A percentile compares a stretch with the other conserved stretches of the same genome.
Evolutionary conservation across 2,888 invertebrate genomes (phyloP).

Genomic region (Anoncus sp.): DNA sequence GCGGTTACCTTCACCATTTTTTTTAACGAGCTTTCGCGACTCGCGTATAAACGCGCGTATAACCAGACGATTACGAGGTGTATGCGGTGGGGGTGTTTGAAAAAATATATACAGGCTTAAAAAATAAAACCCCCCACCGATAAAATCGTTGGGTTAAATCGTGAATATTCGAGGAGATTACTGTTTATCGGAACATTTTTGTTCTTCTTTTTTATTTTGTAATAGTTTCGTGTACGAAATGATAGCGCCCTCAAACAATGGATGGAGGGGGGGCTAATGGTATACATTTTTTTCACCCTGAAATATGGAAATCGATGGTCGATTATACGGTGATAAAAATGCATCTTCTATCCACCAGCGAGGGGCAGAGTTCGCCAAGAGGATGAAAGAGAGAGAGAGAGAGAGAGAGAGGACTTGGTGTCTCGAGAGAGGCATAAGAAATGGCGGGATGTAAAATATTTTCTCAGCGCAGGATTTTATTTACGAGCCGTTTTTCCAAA

Average conservation of each 20-base stretch:
- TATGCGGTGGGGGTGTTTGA: conserved; percentile 25
- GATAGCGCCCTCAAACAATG: too few relatives aligned
- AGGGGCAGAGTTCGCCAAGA: background rate
- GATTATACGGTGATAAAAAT: conserved; percentile 8
- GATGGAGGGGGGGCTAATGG: background rate
- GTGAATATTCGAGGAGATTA: background rate
- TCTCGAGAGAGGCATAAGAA: conserved; percentile 29
- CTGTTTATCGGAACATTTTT: background rate
- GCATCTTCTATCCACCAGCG: background rate
- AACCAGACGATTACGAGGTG: conserved; percentile 39
- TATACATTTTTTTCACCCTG: background rate
- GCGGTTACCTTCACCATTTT: conserved; percentile 53
- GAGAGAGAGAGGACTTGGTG: too few relatives aligned
- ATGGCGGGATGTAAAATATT: conserved; percentile 46
- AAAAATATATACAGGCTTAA: background rate
- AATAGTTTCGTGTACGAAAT: background rate
- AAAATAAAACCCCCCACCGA: background rate
- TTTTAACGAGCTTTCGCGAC: conserved; percentile 58
- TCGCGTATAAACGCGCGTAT: conserved; percentile 16
- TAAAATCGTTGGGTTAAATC: conserved; percentile 1
- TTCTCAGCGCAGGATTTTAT: conserved; percentile 69
- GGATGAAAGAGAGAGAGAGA: conserved; percentile 34
- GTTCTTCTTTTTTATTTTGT: conserved; percentile 22
- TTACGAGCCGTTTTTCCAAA: conserved; percentile 77
- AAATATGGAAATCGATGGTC: conserved; percentile 11